Percentiles rank a stretch among this genome's conserved stretches.
Evolutionary conservation across 2,797 vertebrate species (phyloP).

Genomic region (Potorous gilbertii): DNA sequence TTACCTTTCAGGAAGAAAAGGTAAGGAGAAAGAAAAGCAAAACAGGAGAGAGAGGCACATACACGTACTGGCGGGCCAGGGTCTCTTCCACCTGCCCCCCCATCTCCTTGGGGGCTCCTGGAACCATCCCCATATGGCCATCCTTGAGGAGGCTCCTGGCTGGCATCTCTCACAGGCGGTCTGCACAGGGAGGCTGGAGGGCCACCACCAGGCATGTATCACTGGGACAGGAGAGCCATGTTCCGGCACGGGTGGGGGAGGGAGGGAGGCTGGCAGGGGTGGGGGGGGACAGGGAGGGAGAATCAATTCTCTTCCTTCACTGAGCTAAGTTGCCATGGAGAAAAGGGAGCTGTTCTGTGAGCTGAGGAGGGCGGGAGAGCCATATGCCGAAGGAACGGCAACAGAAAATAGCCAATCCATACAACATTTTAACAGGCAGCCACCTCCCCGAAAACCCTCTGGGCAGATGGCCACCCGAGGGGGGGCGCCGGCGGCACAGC

Average conservation of each 20-base stretch:
- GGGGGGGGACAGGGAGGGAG: conserved; percentile 71
- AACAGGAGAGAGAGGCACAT: background rate
- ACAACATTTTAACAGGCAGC: conserved; percentile 69
- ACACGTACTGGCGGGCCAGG: background rate
- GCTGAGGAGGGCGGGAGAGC: conserved; percentile 83
- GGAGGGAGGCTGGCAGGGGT: conserved; percentile 59
- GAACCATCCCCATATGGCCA: background rate
- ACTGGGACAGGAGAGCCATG: background rate
- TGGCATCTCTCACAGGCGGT: background rate
- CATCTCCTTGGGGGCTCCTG: background rate
- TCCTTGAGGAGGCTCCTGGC: background rate
- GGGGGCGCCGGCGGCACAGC: fast-evolving
- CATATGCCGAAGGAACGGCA: conserved; percentile 84
- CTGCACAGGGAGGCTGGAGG: background rate
- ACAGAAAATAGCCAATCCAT: conserved; percentile 82
- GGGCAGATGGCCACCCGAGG: conserved; percentile 42
- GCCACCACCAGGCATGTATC: background rate
- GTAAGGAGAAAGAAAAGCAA: conserved; percentile 20
- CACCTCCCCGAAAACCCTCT: conserved; percentile 78
- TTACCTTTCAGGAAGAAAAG: conserved; percentile 75
- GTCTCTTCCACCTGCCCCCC: conserved; percentile 33
- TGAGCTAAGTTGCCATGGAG: conserved; percentile 92
- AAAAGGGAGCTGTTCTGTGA: conserved; percentile 87
- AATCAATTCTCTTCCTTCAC: conserved; percentile 83
- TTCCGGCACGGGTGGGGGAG: conserved; percentile 46